phyloP scores from a whole-genome alignment of 2,113 vertebrate species.

The Abramis brama region DNA sequence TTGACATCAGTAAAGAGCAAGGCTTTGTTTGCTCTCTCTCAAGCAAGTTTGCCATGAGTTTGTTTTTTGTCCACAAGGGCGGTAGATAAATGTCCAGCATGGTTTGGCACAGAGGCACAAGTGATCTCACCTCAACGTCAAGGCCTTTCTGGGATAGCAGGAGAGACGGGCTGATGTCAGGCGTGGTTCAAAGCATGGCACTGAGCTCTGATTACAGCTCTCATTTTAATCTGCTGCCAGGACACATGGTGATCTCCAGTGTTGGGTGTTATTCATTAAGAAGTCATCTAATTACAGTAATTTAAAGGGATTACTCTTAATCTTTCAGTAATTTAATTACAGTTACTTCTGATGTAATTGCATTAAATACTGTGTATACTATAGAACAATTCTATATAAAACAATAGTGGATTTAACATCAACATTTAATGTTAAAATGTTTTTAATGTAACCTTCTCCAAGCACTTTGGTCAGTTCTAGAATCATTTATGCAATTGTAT shows the following conservation, averaged over 20 bases:
- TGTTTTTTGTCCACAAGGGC: slow-evolving; percentile 48
- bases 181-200: background rate
- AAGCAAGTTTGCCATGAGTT: slow-evolving; percentile 63
- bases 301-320: too few relatives aligned
- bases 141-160: background rate
- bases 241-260: background rate
- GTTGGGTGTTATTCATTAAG: too few relatives aligned
- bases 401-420: too few relatives aligned
- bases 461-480: too few relatives aligned
- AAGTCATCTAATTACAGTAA: too few relatives aligned
- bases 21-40: slow-evolving; percentile 57
- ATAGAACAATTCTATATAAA: too few relatives aligned
- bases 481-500: too few relatives aligned
- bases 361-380: too few relatives aligned
- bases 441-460: too few relatives aligned
- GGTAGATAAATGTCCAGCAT: slow-evolving; percentile 23
- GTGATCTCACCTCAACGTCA: background rate
- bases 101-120: slow-evolving; percentile 50
- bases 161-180: background rate
- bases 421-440: too few relatives aligned
- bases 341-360: too few relatives aligned
- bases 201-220: background rate
- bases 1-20: slow-evolving; percentile 54
- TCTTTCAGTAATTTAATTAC: too few relatives aligned
- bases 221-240: background rate